Percentiles rank a stretch among this genome's conserved stretches.
These are phyloP conservation scores for Connochaetes taurinus DNA, from an alignment of 2,113 vertebrate genomes.

Conservation along the genomic window DNA sequence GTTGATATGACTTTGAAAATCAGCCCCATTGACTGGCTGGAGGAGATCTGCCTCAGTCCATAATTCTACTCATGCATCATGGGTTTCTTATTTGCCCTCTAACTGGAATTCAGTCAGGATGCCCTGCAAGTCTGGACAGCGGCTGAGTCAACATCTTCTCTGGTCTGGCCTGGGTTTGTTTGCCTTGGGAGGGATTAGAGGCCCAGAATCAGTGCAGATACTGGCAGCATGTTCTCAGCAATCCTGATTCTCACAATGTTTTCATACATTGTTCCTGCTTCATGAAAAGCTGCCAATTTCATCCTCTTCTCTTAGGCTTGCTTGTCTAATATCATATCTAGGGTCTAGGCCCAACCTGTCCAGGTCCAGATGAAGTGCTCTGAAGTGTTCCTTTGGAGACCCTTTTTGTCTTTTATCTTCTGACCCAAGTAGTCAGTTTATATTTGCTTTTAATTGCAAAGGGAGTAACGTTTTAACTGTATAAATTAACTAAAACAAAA, in stretches of 20 bases:
- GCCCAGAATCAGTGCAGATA: background rate
- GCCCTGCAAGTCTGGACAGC: background rate
- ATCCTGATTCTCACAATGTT: background rate
- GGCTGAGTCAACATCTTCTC: background rate
- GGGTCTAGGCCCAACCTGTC: background rate
- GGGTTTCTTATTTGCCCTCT: background rate
- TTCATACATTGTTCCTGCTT: background rate
- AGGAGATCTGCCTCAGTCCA: background rate
- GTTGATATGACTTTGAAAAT: background rate
- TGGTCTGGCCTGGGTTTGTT: background rate
- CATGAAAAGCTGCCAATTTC: background rate
- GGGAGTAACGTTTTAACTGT: background rate
- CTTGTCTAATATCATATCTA: background rate
- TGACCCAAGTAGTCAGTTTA: background rate
- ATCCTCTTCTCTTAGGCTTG: background rate
- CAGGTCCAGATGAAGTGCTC: background rate
- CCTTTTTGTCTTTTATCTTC: background rate
- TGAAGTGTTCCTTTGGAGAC: background rate
- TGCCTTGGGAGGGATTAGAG: background rate
- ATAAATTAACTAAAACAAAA: background rate
- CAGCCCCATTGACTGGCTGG: background rate
- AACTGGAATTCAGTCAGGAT: background rate
- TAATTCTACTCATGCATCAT: background rate
- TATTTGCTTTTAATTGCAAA: conserved; percentile 1
- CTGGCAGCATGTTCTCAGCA: background rate